Evolutionary conservation across 2,888 invertebrate species (phyloP).

Genomic region (Cephonodes hylas): DNA sequence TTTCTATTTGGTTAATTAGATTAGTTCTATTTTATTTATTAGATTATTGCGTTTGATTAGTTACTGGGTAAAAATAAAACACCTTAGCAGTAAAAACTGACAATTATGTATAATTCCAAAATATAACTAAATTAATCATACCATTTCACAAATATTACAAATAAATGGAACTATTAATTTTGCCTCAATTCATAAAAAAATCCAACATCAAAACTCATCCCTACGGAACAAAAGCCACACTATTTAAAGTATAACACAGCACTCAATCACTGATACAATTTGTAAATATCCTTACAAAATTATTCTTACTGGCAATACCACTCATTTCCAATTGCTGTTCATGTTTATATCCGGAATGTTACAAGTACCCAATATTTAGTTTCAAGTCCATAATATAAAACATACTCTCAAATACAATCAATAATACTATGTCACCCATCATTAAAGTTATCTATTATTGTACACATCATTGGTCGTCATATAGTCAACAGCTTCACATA

Average conservation of each 20-base stretch:
- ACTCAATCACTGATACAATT: slow-evolving; percentile 52
- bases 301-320: slow-evolving; percentile 4
- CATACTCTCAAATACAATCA: neutral
- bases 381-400: neutral
- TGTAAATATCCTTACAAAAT: neutral
- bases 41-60: no score
- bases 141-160: neutral
- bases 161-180: slow-evolving; percentile 17
- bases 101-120: slow-evolving; percentile 1
- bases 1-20: no score
- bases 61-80: neutral
- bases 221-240: slow-evolving; percentile 40
- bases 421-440: neutral
- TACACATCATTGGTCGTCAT: slow-evolving; percentile 1
- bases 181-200: slow-evolving; percentile 21
- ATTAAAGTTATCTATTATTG: neutral
- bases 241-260: slow-evolving; percentile 60
- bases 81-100: neutral
- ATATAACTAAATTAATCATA: neutral
- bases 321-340: neutral
- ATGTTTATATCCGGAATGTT: neutral
- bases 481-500: neutral
- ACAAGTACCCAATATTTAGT: neutral
- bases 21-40: no score
- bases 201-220: slow-evolving; percentile 24